These are phyloP conservation scores for Ceyx cyanopectus DNA, from an alignment of 2,113 vertebrate genomes.

Conservation along the genomic window DNA sequence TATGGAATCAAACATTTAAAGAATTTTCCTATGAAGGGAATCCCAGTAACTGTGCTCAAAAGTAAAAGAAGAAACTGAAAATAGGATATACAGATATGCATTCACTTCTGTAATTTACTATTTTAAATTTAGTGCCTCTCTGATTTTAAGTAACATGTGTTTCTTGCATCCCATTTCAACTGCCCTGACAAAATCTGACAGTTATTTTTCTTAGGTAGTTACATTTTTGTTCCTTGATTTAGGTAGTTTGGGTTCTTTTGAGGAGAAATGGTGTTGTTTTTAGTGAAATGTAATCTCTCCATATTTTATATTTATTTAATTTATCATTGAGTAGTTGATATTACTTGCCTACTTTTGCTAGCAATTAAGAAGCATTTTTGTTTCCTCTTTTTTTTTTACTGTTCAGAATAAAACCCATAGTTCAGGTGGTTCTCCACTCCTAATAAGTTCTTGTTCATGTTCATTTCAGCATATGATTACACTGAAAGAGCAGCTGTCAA, in stretches of 20 bases:
- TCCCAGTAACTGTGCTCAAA: neutral
- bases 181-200: neutral
- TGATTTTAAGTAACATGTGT: neutral
- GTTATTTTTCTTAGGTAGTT: neutral
- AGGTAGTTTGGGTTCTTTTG: neutral
- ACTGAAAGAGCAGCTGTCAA: conserved; percentile 89
- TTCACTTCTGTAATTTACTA: neutral
- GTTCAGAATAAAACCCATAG: neutral
- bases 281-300: neutral
- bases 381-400: neutral
- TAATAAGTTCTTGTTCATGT: conserved; percentile 11
- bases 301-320: neutral
- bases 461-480: conserved; percentile 89
- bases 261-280: neutral
- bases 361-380: neutral
- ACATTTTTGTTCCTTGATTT: neutral
- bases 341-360: accelerated
- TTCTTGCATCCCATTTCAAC: neutral
- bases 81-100: neutral
- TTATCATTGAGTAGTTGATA: neutral
- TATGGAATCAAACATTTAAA: neutral
- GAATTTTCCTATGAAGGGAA: neutral
- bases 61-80: neutral
- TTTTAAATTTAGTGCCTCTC: neutral
- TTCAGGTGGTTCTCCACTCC: neutral